Conservation (phyloP, 2,113 vertebrate species). For the Bubalus kerabau region DNA sequence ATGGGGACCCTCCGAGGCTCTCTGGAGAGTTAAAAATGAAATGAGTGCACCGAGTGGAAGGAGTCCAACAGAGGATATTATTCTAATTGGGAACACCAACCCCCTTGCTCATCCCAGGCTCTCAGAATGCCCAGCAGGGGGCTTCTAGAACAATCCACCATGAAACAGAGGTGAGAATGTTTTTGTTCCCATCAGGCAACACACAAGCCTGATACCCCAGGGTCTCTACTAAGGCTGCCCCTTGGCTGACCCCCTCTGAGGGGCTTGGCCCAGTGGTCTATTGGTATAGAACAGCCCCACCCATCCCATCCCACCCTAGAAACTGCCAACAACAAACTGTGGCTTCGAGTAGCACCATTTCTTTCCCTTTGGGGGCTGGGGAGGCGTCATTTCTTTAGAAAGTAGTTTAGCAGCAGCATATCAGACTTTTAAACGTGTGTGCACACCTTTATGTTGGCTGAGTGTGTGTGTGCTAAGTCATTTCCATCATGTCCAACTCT, state of each 20-base stretch:
- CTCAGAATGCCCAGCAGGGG: background rate
- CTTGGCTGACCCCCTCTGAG: too few species aligned
- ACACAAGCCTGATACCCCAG: background rate
- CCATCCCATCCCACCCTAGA: background rate
- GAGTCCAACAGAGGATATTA: too few species aligned
- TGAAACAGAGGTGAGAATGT: background rate
- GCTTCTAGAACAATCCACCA: background rate
- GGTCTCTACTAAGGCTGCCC: background rate
- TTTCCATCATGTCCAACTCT: background rate
- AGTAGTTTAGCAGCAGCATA: background rate
- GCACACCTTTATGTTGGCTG: background rate
- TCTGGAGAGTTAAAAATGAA: background rate
- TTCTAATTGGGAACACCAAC: background rate
- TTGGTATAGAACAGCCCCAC: background rate
- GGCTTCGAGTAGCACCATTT: background rate
- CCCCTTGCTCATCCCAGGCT: background rate
- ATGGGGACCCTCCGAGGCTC: background rate
- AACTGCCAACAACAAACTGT: background rate
- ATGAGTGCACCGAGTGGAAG: rapidly evolving
- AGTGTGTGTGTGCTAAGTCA: background rate
- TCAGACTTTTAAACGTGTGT: background rate
- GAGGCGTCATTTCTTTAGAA: background rate
- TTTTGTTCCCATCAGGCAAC: background rate
- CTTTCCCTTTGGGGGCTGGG: background rate
- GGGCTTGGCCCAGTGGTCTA: background rate